Evolutionary conservation across 2,888 invertebrate genomes (phyloP).

Genomic region (Callyntrura sp.): DNA sequence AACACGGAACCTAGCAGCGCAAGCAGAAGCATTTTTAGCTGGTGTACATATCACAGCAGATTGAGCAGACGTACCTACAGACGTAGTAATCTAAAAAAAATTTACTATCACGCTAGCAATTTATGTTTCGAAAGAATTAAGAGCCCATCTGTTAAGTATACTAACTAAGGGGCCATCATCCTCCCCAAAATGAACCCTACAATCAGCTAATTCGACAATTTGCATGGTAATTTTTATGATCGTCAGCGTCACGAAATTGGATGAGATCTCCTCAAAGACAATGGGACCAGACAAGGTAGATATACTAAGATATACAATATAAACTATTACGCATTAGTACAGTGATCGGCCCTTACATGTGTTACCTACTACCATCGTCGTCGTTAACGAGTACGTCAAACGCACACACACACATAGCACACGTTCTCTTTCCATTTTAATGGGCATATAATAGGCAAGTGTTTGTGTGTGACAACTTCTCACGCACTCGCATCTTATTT

Average conservation of each 20-base stretch:
- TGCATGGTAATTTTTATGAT: constrained; percentile 57
- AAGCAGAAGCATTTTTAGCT: no score
- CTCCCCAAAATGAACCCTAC: constrained; percentile 37
- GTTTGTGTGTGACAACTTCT: constrained; percentile 5
- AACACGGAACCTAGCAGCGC: constrained; percentile 37
- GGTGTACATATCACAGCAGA: neutral
- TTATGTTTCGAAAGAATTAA: constrained; percentile 18
- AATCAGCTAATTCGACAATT: constrained; percentile 46
- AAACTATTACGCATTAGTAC: constrained; percentile 28
- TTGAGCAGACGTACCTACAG: neutral
- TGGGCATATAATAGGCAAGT: no score
- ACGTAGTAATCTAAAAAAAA: no score
- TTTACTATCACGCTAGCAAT: neutral
- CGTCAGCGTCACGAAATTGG: neutral
- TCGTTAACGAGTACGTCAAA: no score
- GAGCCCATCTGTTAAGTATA: constrained; percentile 7
- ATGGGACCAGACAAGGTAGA: neutral
- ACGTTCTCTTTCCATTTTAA: neutral
- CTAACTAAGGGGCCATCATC: no score
- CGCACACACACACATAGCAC: no score
- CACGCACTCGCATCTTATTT: neutral
- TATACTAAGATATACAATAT: no score
- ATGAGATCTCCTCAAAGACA: constrained; percentile 28
- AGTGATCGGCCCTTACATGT: constrained; percentile 41
- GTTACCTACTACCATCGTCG: no score